A percentile compares a stretch with the other conserved stretches of the same genome.
phyloP scores from a whole-genome alignment of 2,888 invertebrate genomes.

The Tanypteryx hageni region DNA sequence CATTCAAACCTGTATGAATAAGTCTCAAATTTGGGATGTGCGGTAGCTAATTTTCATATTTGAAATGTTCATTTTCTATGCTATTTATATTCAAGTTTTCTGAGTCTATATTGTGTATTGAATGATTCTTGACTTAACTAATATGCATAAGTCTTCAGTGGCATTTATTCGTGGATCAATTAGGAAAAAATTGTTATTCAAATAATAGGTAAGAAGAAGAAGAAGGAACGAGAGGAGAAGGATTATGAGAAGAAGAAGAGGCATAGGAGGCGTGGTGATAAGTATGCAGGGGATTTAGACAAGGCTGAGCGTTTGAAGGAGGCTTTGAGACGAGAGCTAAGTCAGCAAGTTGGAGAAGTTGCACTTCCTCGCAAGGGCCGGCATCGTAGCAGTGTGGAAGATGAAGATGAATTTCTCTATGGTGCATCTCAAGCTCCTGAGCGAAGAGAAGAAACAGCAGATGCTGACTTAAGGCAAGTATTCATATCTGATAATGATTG shows the following conservation, averaged over 20 bases:
- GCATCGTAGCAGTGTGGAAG: slow-evolving; percentile 71
- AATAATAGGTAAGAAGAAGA: slow-evolving; percentile 79
- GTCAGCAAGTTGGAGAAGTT: slow-evolving; percentile 30
- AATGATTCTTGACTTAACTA: not conserved
- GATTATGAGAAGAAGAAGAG: slow-evolving; percentile 80
- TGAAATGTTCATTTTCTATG: no score
- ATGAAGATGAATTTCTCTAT: slow-evolving; percentile 76
- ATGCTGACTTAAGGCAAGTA: slow-evolving; percentile 67
- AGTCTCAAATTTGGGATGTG: no score
- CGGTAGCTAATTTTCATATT: no score
- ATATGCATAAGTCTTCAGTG: not conserved
- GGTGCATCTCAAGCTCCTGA: slow-evolving; percentile 71
- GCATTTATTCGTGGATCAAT: not conserved
- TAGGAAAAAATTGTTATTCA: slow-evolving; percentile 68
- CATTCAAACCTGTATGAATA: no score
- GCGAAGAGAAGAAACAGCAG: slow-evolving; percentile 8
- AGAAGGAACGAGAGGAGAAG: slow-evolving; percentile 84
- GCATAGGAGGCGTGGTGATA: slow-evolving; percentile 73
- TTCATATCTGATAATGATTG: slow-evolving; percentile 49
- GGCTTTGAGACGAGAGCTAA: slow-evolving; percentile 40
- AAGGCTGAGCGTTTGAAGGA: slow-evolving; percentile 67
- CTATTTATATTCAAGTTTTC: no score
- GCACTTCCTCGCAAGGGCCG: slow-evolving; percentile 64
- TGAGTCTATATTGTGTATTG: no score
- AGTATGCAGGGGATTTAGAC: slow-evolving; percentile 74